Evolutionary conservation across 2,888 invertebrate species (phyloP), one percentile per base, ranked within the genome.

Genomic region (Rhorus exstirpatorius): DNA sequence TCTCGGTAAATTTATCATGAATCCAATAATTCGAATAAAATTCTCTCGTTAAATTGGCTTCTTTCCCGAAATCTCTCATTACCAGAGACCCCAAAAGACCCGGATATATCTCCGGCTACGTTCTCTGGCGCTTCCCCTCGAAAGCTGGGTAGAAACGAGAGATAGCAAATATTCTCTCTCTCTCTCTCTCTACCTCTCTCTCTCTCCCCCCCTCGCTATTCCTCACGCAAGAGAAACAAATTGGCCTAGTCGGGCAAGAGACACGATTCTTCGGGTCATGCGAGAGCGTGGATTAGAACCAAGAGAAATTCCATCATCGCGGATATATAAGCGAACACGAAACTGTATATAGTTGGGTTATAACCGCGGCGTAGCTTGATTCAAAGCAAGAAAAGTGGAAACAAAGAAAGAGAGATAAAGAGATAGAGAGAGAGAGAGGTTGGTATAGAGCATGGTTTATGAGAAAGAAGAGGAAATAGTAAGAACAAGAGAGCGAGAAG

Each of bases 281-380:
- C 68, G 60, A 46, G 81, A 70, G 65, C 63, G 65, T 65, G 80
- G 83, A 78, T 83, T 84, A 82, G 83, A 86, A 86, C 84, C 83
- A 72, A 83, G 79, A 84, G 89, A 87, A 89, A 90, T 90, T 88
- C 89, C 84, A 89, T 90, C 88, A 87, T 87, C 84, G 86, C 84
- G 81, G 81, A 82, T 83, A 26, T n/a, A 55, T 71, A 46, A 71
- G 67, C 51, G 80, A 41, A 82, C 65, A 44, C 14, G 70, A 21
- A 55, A 24, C 44, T 63, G 41, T 51, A 21, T 63, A 53, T 41
- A 63, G 65, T 63, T 35, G 58, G 71, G 70, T 10, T 72, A 71
- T 83, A 85, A 85, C 84, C 83, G 77, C 83, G 77, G 71, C 12
- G 49, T 58, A 58, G 78, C 77, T 85, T 65, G 61, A 44, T 58